Percentiles rank a stretch among this genome's conserved stretches.
phyloP scores from a whole-genome alignment of 2,113 vertebrate species.

The Neodon shergylaensis region DNA sequence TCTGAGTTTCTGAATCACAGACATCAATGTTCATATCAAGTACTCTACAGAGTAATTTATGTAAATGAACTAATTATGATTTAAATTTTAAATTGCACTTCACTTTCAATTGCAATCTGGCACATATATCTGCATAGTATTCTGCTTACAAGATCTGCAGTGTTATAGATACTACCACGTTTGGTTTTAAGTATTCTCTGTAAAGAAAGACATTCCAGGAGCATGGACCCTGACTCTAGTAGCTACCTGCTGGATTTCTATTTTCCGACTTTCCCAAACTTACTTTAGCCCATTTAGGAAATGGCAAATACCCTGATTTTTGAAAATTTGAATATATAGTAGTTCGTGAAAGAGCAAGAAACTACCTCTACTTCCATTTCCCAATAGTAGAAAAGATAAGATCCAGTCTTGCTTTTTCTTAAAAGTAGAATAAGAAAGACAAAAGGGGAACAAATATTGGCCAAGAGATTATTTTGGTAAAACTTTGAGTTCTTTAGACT shows the following conservation, averaged over 20 bases:
- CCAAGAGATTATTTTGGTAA: background rate
- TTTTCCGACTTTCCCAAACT: background rate
- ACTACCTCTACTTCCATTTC: background rate
- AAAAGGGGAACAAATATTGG: background rate
- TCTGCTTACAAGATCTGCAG: background rate
- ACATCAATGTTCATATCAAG: background rate
- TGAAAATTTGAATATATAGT: constrained; percentile 14
- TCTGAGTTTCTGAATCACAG: background rate
- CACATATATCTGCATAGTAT: background rate
- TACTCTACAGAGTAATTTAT: constrained; percentile 14
- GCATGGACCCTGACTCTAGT: background rate
- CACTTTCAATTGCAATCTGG: constrained; percentile 9
- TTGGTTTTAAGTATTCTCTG: constrained; percentile 18
- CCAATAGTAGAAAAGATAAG: background rate
- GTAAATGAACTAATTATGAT: constrained; percentile 56
- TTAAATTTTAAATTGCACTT: constrained; percentile 59
- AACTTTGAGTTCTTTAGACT: background rate
- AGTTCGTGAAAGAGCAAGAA: constrained; percentile 2
- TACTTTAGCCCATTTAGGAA: constrained; percentile 2
- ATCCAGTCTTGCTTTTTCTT: background rate
- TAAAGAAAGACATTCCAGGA: background rate
- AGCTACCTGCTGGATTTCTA: background rate
- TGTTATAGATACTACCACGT: background rate
- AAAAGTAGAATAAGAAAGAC: background rate
- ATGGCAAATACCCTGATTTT: background rate